These are phyloP conservation scores for Lepilemur septentrionalis DNA, from an alignment of 2,797 vertebrate genomes.

Conservation along the genomic window DNA sequence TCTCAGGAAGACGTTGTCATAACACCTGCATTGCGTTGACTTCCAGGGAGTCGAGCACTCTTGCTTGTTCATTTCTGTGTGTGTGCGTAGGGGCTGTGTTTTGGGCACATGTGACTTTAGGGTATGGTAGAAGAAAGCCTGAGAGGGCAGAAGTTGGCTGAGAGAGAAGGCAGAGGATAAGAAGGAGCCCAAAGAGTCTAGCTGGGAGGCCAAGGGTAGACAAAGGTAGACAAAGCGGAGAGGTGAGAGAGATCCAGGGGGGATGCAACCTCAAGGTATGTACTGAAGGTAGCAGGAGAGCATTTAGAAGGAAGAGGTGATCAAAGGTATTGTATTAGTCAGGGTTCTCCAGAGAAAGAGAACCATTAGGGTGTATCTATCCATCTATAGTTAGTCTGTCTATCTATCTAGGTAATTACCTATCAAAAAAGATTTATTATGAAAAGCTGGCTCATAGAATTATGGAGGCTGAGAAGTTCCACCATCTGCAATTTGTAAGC, in stretches of 20 bases:
- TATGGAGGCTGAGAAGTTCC: neutral
- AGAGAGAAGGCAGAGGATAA: neutral
- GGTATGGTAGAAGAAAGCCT: too few relatives aligned
- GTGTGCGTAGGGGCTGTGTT: too few relatives aligned
- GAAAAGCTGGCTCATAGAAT: neutral
- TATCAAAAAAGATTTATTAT: neutral
- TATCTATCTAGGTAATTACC: neutral
- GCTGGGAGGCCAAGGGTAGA: neutral
- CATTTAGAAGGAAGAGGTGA: neutral
- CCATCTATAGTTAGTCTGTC: neutral
- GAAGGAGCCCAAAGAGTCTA: neutral
- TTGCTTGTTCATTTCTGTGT: neutral
- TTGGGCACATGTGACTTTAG: too few relatives aligned
- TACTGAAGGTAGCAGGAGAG: neutral
- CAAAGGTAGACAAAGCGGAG: neutral
- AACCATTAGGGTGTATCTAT: neutral
- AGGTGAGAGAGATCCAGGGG: neutral
- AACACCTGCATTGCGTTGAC: too few relatives aligned
- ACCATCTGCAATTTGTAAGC: neutral
- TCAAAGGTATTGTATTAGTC: neutral
- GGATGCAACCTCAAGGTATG: too few relatives aligned
- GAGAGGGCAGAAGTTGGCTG: neutral
- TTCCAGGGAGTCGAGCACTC: rapidly evolving
- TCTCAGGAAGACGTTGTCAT: too few relatives aligned
- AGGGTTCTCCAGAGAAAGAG: neutral